phyloP scores from a whole-genome alignment of 1,140 invertebrate species.

The Centruroides vittatus region DNA sequence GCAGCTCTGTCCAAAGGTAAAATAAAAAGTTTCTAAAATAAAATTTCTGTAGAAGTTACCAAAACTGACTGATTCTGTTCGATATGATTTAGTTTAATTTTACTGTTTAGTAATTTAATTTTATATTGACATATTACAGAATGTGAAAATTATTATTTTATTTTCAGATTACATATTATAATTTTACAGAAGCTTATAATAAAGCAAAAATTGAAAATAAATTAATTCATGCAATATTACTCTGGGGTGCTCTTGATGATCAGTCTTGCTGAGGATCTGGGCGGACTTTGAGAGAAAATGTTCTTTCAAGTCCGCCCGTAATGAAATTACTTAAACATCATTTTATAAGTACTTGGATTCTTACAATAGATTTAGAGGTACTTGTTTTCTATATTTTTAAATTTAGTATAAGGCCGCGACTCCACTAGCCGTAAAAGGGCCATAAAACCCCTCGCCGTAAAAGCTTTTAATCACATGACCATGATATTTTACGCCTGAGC shows the following conservation, averaged over 20 bases:
- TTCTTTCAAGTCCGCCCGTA: constrained; percentile 13
- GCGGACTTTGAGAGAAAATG: constrained; percentile 14
- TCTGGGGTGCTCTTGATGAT: constrained; percentile 14
- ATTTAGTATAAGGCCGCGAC: too few species aligned
- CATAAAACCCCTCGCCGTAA: too few species aligned
- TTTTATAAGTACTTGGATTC: constrained; percentile 11
- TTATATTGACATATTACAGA: too few species aligned
- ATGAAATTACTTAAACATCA: constrained; percentile 1
- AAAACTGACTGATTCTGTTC: too few species aligned
- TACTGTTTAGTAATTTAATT: neutral
- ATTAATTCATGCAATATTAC: constrained; percentile 11
- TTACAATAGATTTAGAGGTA: constrained; percentile 8
- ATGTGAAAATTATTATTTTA: neutral
- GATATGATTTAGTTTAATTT: too few species aligned
- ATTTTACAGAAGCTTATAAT: constrained; percentile 5
- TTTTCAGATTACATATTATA: constrained; percentile 11
- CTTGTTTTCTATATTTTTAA: too few species aligned
- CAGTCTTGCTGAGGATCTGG: constrained; percentile 17
- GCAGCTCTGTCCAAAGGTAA: too few species aligned
- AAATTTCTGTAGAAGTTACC: too few species aligned
- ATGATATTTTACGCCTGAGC: too few species aligned
- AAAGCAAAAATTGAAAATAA: constrained; percentile 3
- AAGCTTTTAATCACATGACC: too few species aligned
- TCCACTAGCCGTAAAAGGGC: too few species aligned
- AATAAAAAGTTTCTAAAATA: too few species aligned